phyloP scores from a whole-genome alignment of 1,140 invertebrate species.

The Capitella teleta region DNA sequence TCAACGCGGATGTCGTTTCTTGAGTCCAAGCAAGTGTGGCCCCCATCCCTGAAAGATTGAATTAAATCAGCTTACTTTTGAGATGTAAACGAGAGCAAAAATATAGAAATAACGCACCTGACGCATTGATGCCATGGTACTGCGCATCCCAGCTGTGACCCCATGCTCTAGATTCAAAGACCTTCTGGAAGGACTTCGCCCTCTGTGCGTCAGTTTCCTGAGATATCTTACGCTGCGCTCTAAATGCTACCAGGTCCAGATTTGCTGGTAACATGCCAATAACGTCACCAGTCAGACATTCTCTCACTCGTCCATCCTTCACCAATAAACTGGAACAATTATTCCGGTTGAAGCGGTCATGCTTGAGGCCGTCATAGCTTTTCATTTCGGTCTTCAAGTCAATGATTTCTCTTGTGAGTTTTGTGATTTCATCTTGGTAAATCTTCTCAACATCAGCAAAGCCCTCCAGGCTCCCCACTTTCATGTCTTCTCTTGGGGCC shows the following conservation, averaged over 20 bases:
- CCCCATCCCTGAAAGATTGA: constrained; percentile 2
- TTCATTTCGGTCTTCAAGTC: no score
- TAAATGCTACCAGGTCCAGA: background rate
- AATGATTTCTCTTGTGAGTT: no score
- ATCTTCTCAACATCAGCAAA: no score
- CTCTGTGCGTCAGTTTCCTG: background rate
- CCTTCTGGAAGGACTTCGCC: constrained; percentile 5
- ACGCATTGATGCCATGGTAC: constrained; percentile 6
- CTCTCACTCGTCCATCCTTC: background rate
- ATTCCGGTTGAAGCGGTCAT: no score
- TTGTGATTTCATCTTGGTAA: no score
- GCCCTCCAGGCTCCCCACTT: no score
- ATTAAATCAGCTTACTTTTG: background rate
- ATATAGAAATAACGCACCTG: constrained; percentile 4
- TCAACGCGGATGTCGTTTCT: constrained; percentile 7
- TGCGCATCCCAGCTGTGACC: constrained; percentile 6
- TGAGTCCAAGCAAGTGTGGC: constrained; percentile 8
- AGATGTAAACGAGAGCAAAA: background rate
- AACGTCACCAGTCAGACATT: constrained; percentile 3
- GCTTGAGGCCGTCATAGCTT: no score
- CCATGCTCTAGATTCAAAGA: constrained; percentile 7
- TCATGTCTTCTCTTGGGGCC: no score
- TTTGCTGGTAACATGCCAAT: background rate
- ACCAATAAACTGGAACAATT: no score
- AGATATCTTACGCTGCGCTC: background rate